phyloP scores from a whole-genome alignment of 2,797 vertebrate genomes.

The Lepidocolaptes lacrymiger region DNA sequence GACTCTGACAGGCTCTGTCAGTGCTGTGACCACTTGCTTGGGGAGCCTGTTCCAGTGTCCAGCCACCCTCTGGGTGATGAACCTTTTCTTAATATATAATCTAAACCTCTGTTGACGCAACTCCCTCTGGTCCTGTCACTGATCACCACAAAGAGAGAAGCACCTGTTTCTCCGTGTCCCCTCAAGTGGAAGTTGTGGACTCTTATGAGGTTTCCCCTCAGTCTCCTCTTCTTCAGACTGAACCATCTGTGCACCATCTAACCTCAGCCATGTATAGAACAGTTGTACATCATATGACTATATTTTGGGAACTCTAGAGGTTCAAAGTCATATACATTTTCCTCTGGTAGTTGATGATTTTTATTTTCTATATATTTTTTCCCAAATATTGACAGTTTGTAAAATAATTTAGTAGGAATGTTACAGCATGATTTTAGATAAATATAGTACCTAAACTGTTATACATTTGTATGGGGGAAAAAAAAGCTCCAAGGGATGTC shows the following conservation, averaged over 20 bases:
- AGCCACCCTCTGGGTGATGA: rapidly evolving
- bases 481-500: neutral
- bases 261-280: neutral
- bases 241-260: neutral
- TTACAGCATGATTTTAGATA: conserved; percentile 11
- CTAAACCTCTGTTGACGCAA: neutral
- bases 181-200: rapidly evolving
- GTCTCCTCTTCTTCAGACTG: neutral
- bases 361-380: neutral
- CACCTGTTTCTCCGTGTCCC: neutral
- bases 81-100: neutral
- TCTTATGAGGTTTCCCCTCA: neutral
- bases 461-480: conserved; percentile 29
- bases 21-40: neutral
- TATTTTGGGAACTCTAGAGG: neutral
- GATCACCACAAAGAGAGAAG: neutral
- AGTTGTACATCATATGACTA: neutral
- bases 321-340: neutral
- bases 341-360: neutral
- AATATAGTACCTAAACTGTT: neutral
- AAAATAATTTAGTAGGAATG: neutral
- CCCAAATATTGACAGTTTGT: neutral
- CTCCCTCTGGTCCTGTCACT: neutral
- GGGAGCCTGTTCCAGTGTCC: neutral
- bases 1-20: neutral